phyloP scores from a whole-genome alignment of 2,888 invertebrate genomes.

The Pseudanteris insignis region DNA sequence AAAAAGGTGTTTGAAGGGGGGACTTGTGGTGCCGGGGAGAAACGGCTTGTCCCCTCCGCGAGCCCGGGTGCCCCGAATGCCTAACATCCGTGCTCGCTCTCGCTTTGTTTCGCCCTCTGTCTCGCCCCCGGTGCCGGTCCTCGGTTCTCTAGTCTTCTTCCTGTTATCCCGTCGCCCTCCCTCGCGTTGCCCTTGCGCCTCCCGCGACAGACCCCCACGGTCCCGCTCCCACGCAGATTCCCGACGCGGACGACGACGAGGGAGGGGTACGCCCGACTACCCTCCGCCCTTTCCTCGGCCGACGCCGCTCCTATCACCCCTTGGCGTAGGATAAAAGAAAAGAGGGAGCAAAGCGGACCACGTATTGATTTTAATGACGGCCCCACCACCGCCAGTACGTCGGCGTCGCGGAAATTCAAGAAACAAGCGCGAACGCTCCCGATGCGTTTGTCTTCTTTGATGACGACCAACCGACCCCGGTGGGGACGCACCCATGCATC shows the following conservation, averaged over 20 bases:
- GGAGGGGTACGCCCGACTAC: conserved; percentile 17
- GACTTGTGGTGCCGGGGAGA: no score
- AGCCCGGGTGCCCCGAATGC: no score
- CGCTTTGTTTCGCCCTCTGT: conserved; percentile 14
- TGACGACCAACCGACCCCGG: conserved; percentile 11
- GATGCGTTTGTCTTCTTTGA: conserved; percentile 33
- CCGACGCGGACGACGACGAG: conserved; percentile 1
- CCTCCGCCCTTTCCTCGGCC: conserved; percentile 36
- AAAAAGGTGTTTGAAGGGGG: no score
- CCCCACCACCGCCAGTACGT: conserved; percentile 47
- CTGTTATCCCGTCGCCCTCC: conserved; percentile 46
- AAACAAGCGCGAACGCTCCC: conserved; percentile 59
- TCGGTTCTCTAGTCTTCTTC: conserved; percentile 48
- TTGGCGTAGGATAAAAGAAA: conserved; percentile 45
- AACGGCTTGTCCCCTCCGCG: no score
- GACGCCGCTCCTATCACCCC: no score
- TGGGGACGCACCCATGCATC: conserved; percentile 16
- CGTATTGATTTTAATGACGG: conserved; percentile 67
- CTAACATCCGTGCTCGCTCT: no score
- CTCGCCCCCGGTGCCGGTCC: no score
- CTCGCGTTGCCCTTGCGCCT: conserved; percentile 50
- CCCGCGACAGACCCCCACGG: conserved; percentile 20
- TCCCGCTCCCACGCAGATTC: conserved; percentile 41
- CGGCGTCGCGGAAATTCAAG: conserved; percentile 50
- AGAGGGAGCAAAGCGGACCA: conserved; percentile 56